phyloP scores from a whole-genome alignment of 2,113 vertebrate genomes.

The Protobothrops mucrosquamatus region DNA sequence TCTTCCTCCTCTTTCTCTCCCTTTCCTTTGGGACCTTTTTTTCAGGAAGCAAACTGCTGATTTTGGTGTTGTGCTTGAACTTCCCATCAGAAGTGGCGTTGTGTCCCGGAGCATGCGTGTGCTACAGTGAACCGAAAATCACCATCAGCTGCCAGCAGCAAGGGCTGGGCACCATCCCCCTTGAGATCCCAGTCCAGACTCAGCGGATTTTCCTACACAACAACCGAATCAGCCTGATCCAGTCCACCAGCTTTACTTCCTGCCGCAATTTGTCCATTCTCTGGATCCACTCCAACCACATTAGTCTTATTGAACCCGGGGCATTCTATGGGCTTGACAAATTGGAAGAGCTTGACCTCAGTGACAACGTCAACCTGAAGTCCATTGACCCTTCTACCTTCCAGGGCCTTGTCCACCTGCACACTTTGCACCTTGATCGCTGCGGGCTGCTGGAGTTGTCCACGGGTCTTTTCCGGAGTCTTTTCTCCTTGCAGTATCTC shows the following conservation, averaged over 20 bases:
- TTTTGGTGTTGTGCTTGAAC: slow-evolving; percentile 90
- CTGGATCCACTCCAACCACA: slow-evolving; percentile 95
- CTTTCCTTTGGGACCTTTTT: slow-evolving; percentile 51
- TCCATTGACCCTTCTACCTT: slow-evolving; percentile 88
- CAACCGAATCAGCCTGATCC: slow-evolving; percentile 87
- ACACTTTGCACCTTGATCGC: slow-evolving; percentile 91
- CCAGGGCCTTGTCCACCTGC: slow-evolving; percentile 86
- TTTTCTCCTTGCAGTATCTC: slow-evolving; percentile 93
- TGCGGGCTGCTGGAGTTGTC: slow-evolving; percentile 91
- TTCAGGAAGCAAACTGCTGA: slow-evolving; percentile 87
- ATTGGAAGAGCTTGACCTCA: slow-evolving; percentile 94
- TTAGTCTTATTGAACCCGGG: slow-evolving; percentile 87
- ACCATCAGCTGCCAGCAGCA: slow-evolving; percentile 97
- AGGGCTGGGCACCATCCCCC: slow-evolving; percentile 87
- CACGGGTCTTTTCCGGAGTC: slow-evolving; percentile 85
- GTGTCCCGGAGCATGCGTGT: slow-evolving; percentile 92
- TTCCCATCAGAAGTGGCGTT: slow-evolving; percentile 76
- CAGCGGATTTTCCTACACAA: slow-evolving; percentile 96
- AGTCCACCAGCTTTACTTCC: slow-evolving; percentile 87
- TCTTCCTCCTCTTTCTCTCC: neutral
- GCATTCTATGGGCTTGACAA: slow-evolving; percentile 88
- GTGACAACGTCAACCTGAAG: slow-evolving; percentile 90
- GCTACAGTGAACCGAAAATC: slow-evolving; percentile 92
- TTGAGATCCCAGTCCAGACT: slow-evolving; percentile 87
- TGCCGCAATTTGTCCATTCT: slow-evolving; percentile 93